Evolutionary conservation across 2,888 invertebrate species (phyloP).

Genomic region (Chymomyza amoena): DNA sequence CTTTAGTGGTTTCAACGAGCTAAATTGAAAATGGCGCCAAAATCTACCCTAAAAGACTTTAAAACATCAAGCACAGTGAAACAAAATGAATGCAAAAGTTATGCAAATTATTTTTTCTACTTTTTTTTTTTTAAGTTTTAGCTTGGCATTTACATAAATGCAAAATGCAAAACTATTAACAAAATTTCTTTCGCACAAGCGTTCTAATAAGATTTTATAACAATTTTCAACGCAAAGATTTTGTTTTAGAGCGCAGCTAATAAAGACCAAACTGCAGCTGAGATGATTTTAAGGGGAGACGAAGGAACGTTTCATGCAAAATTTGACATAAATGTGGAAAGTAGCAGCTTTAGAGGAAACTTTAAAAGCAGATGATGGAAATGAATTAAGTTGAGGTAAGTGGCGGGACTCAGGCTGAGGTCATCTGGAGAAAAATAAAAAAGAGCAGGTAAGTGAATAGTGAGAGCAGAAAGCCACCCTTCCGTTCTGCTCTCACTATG

Average conservation of each 20-base stretch:
- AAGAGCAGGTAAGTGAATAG: no score
- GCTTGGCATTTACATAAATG: background rate
- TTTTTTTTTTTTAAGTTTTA: background rate
- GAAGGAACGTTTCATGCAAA: no score
- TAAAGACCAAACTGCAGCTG: background rate
- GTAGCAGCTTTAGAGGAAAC: background rate
- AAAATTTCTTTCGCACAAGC: background rate
- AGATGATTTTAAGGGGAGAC: background rate
- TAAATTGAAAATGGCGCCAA: conserved; percentile 46
- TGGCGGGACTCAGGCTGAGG: no score
- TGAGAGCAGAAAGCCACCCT: no score
- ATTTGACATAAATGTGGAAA: no score
- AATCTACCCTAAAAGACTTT: conserved; percentile 7
- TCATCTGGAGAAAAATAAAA: no score
- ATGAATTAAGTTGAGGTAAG: no score
- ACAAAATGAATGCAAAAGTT: background rate
- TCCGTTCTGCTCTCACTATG: no score
- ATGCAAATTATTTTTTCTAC: background rate
- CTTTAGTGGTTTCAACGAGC: conserved; percentile 59
- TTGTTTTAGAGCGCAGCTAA: background rate
- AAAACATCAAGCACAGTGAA: background rate
- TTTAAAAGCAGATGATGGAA: background rate
- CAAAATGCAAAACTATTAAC: background rate
- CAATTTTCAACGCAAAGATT: conserved; percentile 25
- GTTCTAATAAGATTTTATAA: background rate